A percentile compares a stretch with the other conserved stretches of the same genome.
Conservation (phyloP, 2,888 invertebrate species). For the Saturnia pavonia region DNA sequence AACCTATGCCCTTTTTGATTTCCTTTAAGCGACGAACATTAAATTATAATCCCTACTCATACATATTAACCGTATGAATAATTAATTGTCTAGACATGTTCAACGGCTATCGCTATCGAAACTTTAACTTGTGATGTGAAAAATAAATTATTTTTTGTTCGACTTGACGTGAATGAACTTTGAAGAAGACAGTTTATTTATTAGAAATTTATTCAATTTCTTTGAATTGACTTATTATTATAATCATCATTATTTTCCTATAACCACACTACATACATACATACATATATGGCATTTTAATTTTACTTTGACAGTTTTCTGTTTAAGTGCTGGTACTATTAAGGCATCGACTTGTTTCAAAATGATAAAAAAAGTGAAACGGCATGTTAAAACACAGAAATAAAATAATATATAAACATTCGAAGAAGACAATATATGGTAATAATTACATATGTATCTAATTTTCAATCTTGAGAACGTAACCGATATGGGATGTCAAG, state of each 20-base stretch:
- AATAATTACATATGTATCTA: neutral
- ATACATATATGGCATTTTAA: neutral
- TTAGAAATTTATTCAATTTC: neutral
- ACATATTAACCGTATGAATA: conserved; percentile 35
- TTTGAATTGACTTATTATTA: neutral
- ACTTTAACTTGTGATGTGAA: conserved; percentile 47
- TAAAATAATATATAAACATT: neutral
- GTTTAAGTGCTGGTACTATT: too few relatives aligned
- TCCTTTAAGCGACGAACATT: conserved; percentile 4
- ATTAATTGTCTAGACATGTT: conserved; percentile 52
- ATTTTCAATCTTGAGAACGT: neutral
- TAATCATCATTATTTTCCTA: neutral
- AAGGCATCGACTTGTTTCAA: neutral
- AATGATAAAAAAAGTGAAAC: too few relatives aligned
- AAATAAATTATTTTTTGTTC: too few relatives aligned
- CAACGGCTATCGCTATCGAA: conserved; percentile 48
- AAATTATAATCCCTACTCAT: conserved; percentile 19
- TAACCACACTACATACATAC: neutral
- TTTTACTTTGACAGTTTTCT: too few relatives aligned
- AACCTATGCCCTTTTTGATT: conserved; percentile 13
- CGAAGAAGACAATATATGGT: neutral
- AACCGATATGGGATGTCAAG: neutral
- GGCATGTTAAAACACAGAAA: too few relatives aligned
- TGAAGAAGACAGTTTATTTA: neutral
- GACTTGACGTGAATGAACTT: neutral